A percentile compares a stretch with the other conserved stretches of the same genome.
phyloP scores from a whole-genome alignment of 1,140 invertebrate genomes.

The Lepidurus arcticus region DNA sequence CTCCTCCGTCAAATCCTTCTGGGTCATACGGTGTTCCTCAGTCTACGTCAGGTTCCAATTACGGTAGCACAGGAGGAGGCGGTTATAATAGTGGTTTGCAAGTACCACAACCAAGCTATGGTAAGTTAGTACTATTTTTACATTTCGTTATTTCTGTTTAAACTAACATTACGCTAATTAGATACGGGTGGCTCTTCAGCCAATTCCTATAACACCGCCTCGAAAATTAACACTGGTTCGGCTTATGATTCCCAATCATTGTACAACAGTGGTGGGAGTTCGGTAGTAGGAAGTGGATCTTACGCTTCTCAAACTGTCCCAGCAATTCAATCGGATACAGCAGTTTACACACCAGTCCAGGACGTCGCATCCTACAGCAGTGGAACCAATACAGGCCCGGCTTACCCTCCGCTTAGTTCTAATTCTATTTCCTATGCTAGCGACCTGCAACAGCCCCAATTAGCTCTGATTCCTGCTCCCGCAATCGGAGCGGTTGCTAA shows the following conservation, averaged over 20 bases:
- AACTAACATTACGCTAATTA: background rate
- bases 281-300: background rate
- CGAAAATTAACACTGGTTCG: background rate
- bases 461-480: background rate
- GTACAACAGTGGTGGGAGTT: background rate
- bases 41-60: background rate
- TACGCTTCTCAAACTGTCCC: background rate
- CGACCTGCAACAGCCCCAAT: background rate
- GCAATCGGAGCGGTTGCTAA: too few relatives aligned
- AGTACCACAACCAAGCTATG: background rate
- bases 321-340: background rate
- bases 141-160: background rate
- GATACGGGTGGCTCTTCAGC: background rate
- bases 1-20: background rate
- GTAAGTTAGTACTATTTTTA: background rate
- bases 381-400: background rate
- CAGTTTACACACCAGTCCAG: background rate
- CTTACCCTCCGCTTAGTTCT: background rate
- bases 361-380: background rate
- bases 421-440: background rate
- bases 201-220: background rate
- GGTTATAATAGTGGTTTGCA: background rate
- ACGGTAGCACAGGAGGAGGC: background rate
- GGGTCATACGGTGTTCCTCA: background rate
- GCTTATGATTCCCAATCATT: background rate